Evolutionary conservation across 2,888 invertebrate species (phyloP).

Genomic region (Sialis lutaria): DNA sequence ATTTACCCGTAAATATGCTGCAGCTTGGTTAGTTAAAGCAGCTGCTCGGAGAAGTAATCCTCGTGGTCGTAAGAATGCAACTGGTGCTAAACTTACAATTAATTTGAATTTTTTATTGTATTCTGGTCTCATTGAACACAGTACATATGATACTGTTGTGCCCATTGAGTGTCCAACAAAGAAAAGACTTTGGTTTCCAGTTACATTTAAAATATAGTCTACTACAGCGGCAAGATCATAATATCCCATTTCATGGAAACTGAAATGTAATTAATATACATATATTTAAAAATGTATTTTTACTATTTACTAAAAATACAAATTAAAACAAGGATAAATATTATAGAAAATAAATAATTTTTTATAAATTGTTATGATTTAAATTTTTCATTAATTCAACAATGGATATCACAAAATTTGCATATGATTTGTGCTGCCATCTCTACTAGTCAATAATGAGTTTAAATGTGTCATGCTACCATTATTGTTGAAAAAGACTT

Average conservation of each 20-base stretch:
- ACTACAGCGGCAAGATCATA: constrained; percentile 43
- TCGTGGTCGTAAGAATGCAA: constrained; percentile 16
- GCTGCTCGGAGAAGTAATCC: constrained; percentile 11
- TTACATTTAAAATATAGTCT: constrained; percentile 32
- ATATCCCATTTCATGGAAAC: constrained; percentile 43
- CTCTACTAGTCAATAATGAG: too few species aligned
- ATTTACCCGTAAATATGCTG: neutral
- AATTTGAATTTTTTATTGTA: constrained; percentile 22
- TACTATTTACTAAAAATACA: too few species aligned
- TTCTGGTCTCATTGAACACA: constrained; percentile 23
- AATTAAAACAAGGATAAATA: too few species aligned
- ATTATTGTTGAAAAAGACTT: too few species aligned
- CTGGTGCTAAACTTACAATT: constrained; percentile 21
- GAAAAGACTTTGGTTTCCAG: constrained; percentile 28
- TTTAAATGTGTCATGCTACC: too few species aligned
- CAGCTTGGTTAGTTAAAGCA: neutral
- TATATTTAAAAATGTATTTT: too few species aligned
- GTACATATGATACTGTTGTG: constrained; percentile 26
- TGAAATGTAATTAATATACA: constrained; percentile 16
- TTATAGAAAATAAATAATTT: too few species aligned
- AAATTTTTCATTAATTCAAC: too few species aligned
- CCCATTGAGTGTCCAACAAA: constrained; percentile 52
- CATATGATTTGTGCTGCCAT: too few species aligned
- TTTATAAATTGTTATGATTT: too few species aligned
- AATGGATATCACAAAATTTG: neutral